Evolutionary conservation across 2,113 vertebrate species (phyloP).

Genomic region (Emydura subglobosa): DNA sequence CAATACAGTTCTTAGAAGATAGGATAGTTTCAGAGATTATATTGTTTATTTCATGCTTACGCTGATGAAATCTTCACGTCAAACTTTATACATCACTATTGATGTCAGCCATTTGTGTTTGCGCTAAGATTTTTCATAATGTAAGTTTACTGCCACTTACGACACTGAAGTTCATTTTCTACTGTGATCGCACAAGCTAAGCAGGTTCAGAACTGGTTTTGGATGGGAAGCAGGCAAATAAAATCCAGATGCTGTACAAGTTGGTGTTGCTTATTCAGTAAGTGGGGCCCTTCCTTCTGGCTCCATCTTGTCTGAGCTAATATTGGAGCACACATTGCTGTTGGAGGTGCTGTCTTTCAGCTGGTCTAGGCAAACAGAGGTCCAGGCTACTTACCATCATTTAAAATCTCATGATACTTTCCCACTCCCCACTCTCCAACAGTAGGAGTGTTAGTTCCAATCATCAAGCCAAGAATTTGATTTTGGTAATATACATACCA

Average conservation of each 20-base stretch:
- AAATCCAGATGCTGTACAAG: rapidly evolving
- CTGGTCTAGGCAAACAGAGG: conserved; percentile 10
- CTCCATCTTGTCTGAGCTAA: rapidly evolving
- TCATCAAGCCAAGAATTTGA: not conserved
- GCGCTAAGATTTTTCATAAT: rapidly evolving
- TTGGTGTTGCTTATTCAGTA: not conserved
- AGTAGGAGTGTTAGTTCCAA: not conserved
- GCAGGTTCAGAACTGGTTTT: rapidly evolving
- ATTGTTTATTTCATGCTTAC: rapidly evolving
- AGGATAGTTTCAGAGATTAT: rapidly evolving
- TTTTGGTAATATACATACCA: not conserved
- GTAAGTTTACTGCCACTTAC: rapidly evolving
- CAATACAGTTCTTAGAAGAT: not conserved
- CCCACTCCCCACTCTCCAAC: not conserved
- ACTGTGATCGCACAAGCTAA: rapidly evolving
- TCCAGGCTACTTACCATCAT: conserved; percentile 14
- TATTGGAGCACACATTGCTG: not conserved
- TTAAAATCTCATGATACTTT: not conserved
- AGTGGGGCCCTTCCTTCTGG: not conserved
- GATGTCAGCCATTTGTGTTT: rapidly evolving
- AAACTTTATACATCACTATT: rapidly evolving
- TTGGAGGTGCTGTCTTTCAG: not conserved
- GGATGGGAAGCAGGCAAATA: rapidly evolving
- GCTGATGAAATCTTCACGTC: rapidly evolving
- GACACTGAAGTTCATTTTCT: rapidly evolving